Conservation (phyloP, 2,113 vertebrate genomes). For the Hippocampus barbouri region DNA sequence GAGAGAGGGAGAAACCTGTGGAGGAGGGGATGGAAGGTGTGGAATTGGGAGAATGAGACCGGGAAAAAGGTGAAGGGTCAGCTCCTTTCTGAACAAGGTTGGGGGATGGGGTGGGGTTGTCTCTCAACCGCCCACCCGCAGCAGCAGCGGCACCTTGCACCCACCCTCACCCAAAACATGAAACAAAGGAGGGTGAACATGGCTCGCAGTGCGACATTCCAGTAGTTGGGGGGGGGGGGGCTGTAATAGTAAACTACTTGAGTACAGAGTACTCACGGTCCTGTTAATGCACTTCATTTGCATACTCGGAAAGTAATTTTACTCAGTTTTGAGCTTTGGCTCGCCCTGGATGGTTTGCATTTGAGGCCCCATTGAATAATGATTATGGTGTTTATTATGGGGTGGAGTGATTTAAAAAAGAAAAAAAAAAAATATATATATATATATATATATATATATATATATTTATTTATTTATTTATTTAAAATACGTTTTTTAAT, state of each 20-base stretch:
- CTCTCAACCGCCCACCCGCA: not conserved
- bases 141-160: not conserved
- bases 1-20: conserved; percentile 13
- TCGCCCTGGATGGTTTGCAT: not conserved
- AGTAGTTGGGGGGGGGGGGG: not conserved
- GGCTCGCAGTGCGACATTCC: conserved; percentile 29
- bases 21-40: conserved; percentile 1
- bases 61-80: conserved; percentile 1
- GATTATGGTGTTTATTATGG: not conserved
- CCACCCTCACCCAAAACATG: conserved; percentile 7
- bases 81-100: conserved; percentile 18
- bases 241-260: not conserved
- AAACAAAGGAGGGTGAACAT: conserved; percentile 3
- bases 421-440: too few relatives aligned
- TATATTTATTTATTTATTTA: too few relatives aligned
- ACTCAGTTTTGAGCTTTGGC: not conserved
- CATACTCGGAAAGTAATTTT: not conserved
- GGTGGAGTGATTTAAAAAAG: not conserved
- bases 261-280: not conserved
- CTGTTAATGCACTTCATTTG: not conserved
- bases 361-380: not conserved
- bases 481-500: too few relatives aligned
- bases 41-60: conserved; percentile 23
- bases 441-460: too few relatives aligned
- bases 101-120: conserved; percentile 14